Evolutionary conservation across 53 echinoderm and acorn worm species (phyloP).

Genomic region (Holothuria scabra): DNA sequence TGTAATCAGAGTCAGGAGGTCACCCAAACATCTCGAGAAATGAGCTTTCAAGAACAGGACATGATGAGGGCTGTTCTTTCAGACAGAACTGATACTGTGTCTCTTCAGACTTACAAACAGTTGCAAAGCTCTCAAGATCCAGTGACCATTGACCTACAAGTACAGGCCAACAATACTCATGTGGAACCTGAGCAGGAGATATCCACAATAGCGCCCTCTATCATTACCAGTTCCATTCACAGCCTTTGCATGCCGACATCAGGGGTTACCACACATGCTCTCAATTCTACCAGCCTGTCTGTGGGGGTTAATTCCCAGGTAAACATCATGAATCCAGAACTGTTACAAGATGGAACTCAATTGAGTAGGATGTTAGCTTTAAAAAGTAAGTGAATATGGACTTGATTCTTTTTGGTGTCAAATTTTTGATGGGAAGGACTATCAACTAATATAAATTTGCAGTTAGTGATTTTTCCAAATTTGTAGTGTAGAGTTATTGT

Average conservation of each 20-base stretch:
- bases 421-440: too few species aligned
- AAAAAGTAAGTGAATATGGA: too few species aligned
- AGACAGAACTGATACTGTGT: neutral
- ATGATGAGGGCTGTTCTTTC: neutral
- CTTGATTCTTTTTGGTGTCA: too few species aligned
- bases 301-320: neutral
- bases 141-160: neutral
- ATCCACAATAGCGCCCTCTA: constrained; percentile 25
- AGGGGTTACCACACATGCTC: neutral
- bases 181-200: neutral
- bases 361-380: too few species aligned
- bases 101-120: constrained; percentile 1
- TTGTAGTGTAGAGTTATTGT: too few species aligned
- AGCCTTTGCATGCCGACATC: constrained; percentile 24
- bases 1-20: constrained; percentile 21
- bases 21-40: neutral
- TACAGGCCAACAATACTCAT: neutral
- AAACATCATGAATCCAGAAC: neutral
- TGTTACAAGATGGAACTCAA: constrained; percentile 3
- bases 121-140: neutral
- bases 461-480: too few species aligned
- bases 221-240: constrained; percentile 33
- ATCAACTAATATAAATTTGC: too few species aligned
- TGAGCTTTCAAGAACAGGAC: constrained; percentile 3
- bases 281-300: neutral